Base-by-base conservation (phyloP, 1,140 invertebrate species). In the Triops longicaudatus region DNA sequence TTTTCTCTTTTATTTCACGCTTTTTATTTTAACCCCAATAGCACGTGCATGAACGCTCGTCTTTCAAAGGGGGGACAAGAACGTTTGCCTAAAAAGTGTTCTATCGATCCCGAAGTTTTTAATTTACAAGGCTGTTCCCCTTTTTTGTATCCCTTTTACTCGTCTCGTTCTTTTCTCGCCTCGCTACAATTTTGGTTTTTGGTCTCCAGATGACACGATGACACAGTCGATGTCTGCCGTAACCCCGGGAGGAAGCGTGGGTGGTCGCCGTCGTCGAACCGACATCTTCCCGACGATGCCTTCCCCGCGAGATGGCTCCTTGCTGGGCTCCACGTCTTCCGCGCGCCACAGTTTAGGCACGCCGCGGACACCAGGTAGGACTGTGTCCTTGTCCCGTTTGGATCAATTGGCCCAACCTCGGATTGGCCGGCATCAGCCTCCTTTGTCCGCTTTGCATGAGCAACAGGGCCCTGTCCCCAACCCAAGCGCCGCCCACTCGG, bases 241-340 rank as follows among this genome's bases (percentile, higher is more conserved):
- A 44, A 77, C 81, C 26, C 37, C 80, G 12, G 73, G 78, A 14
- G 79, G 31, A 7, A 37, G 31, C 31, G 80, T 10, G 78, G 37
- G 72, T 44, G 76, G 76, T 22, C 26, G 91, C 79, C 89, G 94
- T 79, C 89, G 93, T 79, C 91, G 93, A 83, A 95, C 93, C 77
- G 94, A 96, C 86, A 86, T 96, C 83, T 92, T 93, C 86, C 94
- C 94, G 78, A 95, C 93, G 79, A 89, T 94, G 84, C 93, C 93
- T 76, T 91, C 80, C 26, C 77, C 80, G 14, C 91, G 80, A 37
- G 78, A 76, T 43, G 83, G 81, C 85, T 88, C 79, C 82, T 85
- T 79, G 82, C 87, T 79, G 81, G 84, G 81, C 37, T 43, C 42
- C 22, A 41, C 63, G 26, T 42, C 31, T n/a, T 77, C 76, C n/a